A percentile compares a stretch with the other conserved stretches of the same genome.
phyloP scores from a whole-genome alignment of 2,888 invertebrate species.

The Ephialtes manifestator region DNA sequence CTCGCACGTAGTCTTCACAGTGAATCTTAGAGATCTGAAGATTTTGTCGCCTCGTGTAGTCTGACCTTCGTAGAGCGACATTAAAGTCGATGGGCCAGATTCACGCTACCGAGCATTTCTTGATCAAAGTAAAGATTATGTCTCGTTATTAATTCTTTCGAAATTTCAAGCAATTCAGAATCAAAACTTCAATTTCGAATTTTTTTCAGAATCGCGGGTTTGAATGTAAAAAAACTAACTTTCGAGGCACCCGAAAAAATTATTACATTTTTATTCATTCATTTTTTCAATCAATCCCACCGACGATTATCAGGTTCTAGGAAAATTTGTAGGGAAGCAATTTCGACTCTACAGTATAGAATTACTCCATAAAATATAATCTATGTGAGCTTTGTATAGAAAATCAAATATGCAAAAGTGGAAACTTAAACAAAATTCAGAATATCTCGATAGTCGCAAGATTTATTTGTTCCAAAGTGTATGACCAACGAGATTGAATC shows the following conservation, averaged over 20 bases:
- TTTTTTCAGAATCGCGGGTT: too few species aligned
- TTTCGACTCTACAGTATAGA: background rate
- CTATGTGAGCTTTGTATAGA: background rate
- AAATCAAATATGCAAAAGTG: background rate
- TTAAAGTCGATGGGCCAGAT: conserved; percentile 37
- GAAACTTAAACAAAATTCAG: background rate
- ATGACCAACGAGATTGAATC: background rate
- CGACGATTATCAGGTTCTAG: background rate
- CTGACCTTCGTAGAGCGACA: conserved; percentile 34
- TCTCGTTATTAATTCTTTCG: conserved; percentile 16
- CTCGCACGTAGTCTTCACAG: conserved; percentile 22
- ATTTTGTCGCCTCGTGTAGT: conserved; percentile 32
- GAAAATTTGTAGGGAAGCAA: background rate
- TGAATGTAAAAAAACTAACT: too few species aligned
- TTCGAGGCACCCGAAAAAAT: background rate
- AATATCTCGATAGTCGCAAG: background rate
- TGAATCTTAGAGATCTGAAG: conserved; percentile 40
- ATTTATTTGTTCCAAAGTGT: background rate
- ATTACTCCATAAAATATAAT: background rate
- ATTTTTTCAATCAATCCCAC: background rate
- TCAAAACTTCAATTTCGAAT: background rate
- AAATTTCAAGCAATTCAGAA: background rate
- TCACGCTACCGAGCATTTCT: background rate
- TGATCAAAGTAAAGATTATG: background rate
- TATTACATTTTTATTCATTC: background rate